Percentiles rank a stretch among this genome's conserved stretches.
phyloP scores from a whole-genome alignment of 2,113 vertebrate genomes.

The Mesoclemmys tuberculata region DNA sequence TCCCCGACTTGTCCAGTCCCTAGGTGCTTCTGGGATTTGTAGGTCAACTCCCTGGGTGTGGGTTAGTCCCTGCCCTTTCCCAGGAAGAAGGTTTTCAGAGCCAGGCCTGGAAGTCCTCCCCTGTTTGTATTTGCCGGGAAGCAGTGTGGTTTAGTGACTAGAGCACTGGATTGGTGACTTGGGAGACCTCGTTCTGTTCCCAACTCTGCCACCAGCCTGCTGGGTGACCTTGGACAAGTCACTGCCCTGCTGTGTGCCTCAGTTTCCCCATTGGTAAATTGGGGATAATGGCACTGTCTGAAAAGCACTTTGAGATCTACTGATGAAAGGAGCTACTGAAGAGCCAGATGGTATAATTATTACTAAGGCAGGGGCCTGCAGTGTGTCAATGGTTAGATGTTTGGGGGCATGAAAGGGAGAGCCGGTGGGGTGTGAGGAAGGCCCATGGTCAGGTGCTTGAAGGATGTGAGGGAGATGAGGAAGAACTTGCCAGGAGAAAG shows the following conservation, averaged over 20 bases:
- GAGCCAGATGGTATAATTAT: background rate
- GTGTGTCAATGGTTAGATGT: background rate
- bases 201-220: background rate
- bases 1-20: background rate
- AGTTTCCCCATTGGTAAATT: background rate
- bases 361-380: background rate
- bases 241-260: background rate
- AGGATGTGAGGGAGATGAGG: background rate
- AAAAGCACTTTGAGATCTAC: background rate
- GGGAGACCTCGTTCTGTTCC: background rate
- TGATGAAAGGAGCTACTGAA: background rate
- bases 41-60: background rate
- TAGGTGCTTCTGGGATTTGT: background rate
- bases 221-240: background rate
- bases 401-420: background rate
- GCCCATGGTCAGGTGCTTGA: background rate
- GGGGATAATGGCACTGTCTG: background rate
- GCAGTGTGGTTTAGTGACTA: background rate
- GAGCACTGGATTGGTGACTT: background rate
- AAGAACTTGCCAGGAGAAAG: background rate
- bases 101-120: background rate
- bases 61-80: background rate
- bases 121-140: background rate
- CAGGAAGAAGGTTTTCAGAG: too few species aligned
- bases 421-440: background rate